Base-by-base conservation (phyloP, 1,140 invertebrate genomes). In the Palaemon carinicauda region DNA sequence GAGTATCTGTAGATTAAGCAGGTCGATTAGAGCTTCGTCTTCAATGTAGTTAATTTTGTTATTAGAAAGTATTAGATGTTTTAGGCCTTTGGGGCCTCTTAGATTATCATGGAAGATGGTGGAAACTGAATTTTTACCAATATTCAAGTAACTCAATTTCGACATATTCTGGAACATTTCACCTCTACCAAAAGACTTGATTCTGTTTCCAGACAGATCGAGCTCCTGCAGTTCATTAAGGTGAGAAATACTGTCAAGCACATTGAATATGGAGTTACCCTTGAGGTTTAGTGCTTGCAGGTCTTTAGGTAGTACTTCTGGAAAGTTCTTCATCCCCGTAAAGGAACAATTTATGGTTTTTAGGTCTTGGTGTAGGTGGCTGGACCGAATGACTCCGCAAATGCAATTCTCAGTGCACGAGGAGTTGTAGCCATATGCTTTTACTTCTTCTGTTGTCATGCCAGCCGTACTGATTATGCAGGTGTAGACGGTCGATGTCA, bases 81-180 rank as follows among this genome's bases (percentile, higher is more conserved):
- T 82, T 21, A 92, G 74, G 21, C 88, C 89, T 29, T 80, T 54
- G 10, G 91, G 75, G 15, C 83, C 78, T 12, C 87, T 73, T 10
- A 92, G 83, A 52, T 88, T 87, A 54, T 90, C 83, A 56, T 90
- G 87, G 71, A 90, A 90, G 17, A 91, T 84, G n/a, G 90, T 90
- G 24, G 89, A 89, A 27, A 91, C 89, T 12, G 90, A 83, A 78
- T 91, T 91, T 41, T 90, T 89, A 0, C 90, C 89, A 17, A 91
- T 65, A 78, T 91, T 89, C 3, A 91, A 60, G 4, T 83, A 80
- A 12, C 52, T 41, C 12, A 91, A 86, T 0, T 82, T 60, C 3
- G 82, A 84, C 17, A 91, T 75, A 75, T 91, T 90, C 21, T 85
- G 84, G 52, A 91, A 91, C 71, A 91, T 89, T 3, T 87, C 81